Base-by-base conservation (phyloP, 2,888 invertebrate genomes). In the Elegia similella region DNA sequence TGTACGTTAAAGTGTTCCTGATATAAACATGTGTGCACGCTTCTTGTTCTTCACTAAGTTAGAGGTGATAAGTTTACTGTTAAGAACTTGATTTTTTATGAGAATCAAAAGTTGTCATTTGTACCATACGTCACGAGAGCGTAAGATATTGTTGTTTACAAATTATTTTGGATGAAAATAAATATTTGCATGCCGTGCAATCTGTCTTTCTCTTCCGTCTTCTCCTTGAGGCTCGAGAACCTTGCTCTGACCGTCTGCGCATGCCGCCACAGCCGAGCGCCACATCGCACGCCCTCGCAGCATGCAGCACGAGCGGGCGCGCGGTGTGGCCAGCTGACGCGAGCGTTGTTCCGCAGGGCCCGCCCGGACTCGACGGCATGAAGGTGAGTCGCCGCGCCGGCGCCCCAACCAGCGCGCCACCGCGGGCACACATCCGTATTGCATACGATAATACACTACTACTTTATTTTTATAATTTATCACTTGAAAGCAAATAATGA, bases 321-420 rank as follows among this genome's bases (percentile, higher is more conserved):
- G 47, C 23, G 32, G 15, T 30, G 50, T 17, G 50, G 44, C 48
- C 54, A 23, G 70, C 71, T 81, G 63, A 82, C 73, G 57, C 59
- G 64, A 74, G 65, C 86, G 89, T 93, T 93, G 88, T 93, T 93
- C 78, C 80, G 90, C 95, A 98, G 98, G 98, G 98, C 84, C 96
- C 97, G 70, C 96, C 97, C 65, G 98, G 98, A 87, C 94, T 98
- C 88, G 98, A 98, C 92, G 98, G 98, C 86, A 97, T 98, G 96
- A 98, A 98, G 96, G 97, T 97, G 93, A 94, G 95, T 92, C 61
- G 61, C 44, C 32, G 30, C 52, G 16, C 52, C 34, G 17, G 13
- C 60, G 67, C 30, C 60, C 15, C 46, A 10, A 1, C 44, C 17
- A 2, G 10, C 23, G 16, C 42, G 42, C 42, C 13, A n/a, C 42